phyloP scores from a whole-genome alignment of 2,797 vertebrate species.

The Acipenser oxyrinchus region DNA sequence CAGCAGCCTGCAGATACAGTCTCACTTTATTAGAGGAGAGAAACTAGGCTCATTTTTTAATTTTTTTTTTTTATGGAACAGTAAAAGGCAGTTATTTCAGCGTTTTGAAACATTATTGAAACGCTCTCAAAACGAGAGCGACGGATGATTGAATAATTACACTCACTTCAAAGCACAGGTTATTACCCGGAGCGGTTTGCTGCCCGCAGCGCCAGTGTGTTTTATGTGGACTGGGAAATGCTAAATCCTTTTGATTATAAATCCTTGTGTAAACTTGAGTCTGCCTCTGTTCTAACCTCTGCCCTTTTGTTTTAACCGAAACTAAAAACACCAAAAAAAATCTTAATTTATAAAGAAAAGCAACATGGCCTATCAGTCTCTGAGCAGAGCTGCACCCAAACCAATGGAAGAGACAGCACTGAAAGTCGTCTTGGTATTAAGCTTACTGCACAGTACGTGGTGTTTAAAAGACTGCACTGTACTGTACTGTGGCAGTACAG shows the following conservation, averaged over 20 bases:
- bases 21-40: neutral
- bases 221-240: conserved; percentile 29
- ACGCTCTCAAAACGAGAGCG: conserved; percentile 40
- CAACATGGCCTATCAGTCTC: no score
- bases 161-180: conserved; percentile 50
- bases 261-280: conserved; percentile 31
- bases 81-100: conserved; percentile 31
- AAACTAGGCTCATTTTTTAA: conserved; percentile 34
- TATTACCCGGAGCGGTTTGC: conserved; percentile 40
- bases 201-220: conserved; percentile 29
- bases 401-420: no score
- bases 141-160: conserved; percentile 47
- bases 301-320: conserved; percentile 18
- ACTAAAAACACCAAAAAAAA: conserved; percentile 1
- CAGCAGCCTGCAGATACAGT: neutral
- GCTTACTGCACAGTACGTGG: no score
- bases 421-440: no score
- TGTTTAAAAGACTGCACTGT: no score
- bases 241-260: conserved; percentile 30
- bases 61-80: conserved; percentile 46
- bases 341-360: no score
- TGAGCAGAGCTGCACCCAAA: no score
- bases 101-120: conserved; percentile 14
- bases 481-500: no score
- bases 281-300: conserved; percentile 30